Evolutionary conservation across 1,140 invertebrate genomes (phyloP).

Genomic region (Luehdorfia chinensis): DNA sequence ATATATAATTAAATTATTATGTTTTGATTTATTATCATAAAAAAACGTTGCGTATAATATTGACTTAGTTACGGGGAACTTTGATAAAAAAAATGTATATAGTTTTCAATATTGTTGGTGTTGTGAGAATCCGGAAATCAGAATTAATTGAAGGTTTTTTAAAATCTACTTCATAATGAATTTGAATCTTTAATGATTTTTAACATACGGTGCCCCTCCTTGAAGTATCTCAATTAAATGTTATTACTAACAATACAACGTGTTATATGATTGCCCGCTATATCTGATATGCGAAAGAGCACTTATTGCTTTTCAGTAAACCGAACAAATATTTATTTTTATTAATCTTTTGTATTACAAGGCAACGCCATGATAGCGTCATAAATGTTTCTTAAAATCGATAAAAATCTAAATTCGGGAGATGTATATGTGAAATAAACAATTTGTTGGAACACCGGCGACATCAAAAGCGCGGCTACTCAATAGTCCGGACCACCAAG

Average conservation of each 20-base stretch:
- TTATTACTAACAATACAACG: slow-evolving; percentile 8
- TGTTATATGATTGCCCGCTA: not conserved
- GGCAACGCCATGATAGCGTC: slow-evolving; percentile 38
- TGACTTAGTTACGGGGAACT: not conserved
- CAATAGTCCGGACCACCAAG: slow-evolving; percentile 22
- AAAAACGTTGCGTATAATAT: not conserved
- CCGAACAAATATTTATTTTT: not conserved
- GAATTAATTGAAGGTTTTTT: too few relatives aligned
- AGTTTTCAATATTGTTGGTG: too few relatives aligned
- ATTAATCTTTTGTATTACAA: not conserved
- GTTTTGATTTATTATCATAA: slow-evolving; percentile 9
- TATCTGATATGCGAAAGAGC: not conserved
- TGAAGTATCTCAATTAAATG: slow-evolving; percentile 7
- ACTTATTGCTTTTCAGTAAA: not conserved
- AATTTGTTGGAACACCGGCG: slow-evolving; percentile 38
- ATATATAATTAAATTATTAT: slow-evolving; percentile 17
- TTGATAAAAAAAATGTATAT: too few relatives aligned
- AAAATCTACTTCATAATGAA: too few relatives aligned
- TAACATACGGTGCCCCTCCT: not conserved
- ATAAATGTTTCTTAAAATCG: slow-evolving; percentile 64
- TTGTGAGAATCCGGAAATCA: too few relatives aligned
- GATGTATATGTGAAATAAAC: slow-evolving; percentile 60
- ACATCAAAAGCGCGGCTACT: slow-evolving; percentile 48
- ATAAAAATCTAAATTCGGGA: slow-evolving; percentile 63
- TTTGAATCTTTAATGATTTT: not conserved